Conservation (phyloP, 2,797 vertebrate genomes). For the Cryptoprocta ferox region DNA sequence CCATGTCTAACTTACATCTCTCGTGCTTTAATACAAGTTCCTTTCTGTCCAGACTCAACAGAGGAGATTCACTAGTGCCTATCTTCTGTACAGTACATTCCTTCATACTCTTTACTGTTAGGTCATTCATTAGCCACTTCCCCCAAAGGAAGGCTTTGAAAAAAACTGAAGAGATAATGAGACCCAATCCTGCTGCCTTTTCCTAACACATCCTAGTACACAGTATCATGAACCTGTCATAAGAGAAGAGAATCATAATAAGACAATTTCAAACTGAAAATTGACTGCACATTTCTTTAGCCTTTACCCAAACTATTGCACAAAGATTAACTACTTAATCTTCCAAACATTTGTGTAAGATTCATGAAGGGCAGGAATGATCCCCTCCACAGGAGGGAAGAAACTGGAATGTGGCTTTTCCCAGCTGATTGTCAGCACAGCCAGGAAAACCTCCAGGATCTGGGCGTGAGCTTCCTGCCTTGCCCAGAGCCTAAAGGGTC, state of each 20-base stretch:
- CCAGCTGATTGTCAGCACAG: not conserved
- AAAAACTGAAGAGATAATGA: constrained; percentile 59
- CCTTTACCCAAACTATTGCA: not conserved
- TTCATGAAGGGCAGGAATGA: not conserved
- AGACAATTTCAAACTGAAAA: not conserved
- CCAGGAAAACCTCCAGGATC: not conserved
- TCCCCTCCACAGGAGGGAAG: not conserved
- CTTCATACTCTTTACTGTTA: constrained; percentile 2
- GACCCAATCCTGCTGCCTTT: not conserved
- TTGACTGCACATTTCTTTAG: not conserved
- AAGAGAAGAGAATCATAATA: not conserved
- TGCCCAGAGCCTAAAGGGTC: not conserved
- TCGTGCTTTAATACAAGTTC: constrained; percentile 35
- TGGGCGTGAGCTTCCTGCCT: not conserved
- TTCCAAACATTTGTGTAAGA: not conserved
- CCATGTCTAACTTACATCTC: not conserved
- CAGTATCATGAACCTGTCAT: not conserved
- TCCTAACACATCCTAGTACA: not conserved
- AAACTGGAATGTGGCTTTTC: not conserved
- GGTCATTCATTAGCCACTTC: constrained; percentile 30
- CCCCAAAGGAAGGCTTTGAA: constrained; percentile 42
- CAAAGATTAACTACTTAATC: not conserved
- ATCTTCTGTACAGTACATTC: constrained; percentile 19
- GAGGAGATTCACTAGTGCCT: constrained; percentile 15
- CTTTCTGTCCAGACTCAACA: not conserved